phyloP scores from a whole-genome alignment of 2,113 vertebrate genomes.

The Peromyscus californicus region DNA sequence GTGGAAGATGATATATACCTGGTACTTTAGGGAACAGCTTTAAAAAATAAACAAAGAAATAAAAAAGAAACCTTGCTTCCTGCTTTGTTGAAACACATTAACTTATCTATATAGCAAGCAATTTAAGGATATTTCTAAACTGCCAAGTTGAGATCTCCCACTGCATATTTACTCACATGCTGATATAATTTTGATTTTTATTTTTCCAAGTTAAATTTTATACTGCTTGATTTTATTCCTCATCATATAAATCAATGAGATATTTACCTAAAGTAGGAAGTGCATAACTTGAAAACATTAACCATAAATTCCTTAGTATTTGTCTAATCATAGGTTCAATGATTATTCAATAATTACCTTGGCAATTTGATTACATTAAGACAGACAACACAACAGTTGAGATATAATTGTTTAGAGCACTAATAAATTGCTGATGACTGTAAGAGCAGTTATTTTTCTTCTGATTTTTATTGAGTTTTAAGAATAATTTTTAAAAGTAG shows the following conservation, averaged over 20 bases:
- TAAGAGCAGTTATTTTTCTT: not conserved
- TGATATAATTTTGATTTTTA: constrained; percentile 78
- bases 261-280: constrained; percentile 1
- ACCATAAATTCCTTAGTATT: not conserved
- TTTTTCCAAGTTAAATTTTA: constrained; percentile 45
- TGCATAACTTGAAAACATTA: not conserved
- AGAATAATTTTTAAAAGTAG: constrained; percentile 19
- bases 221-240: not conserved
- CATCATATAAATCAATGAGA: not conserved
- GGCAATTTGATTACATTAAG: not conserved
- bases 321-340: not conserved
- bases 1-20: constrained; percentile 74
- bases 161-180: constrained; percentile 71
- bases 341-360: constrained; percentile 4
- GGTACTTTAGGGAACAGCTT: constrained; percentile 2
- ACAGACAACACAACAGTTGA: not conserved
- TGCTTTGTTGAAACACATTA: constrained; percentile 79
- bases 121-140: constrained; percentile 56
- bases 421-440: not conserved
- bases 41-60: not conserved
- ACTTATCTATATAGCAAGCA: constrained; percentile 63
- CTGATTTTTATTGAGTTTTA: not conserved
- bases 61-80: not conserved
- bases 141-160: constrained; percentile 76
- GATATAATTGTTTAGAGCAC: not conserved